Conservation (phyloP, 1,140 invertebrate genomes). For the Pseudachorutes palmiensis region DNA sequence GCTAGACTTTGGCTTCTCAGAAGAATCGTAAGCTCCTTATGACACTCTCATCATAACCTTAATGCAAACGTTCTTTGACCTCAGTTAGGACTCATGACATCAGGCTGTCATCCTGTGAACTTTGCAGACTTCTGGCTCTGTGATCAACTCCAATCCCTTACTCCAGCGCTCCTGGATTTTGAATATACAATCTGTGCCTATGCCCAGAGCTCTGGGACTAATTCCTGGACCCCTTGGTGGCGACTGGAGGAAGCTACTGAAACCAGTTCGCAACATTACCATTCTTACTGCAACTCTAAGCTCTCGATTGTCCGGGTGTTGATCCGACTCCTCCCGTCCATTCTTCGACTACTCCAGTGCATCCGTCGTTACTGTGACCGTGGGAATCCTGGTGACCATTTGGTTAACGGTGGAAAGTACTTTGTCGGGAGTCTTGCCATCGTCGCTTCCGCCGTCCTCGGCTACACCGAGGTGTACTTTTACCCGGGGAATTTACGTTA, state of each 20-base stretch:
- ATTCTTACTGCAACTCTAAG: neutral
- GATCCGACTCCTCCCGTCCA: conserved; percentile 85
- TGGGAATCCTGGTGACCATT: conserved; percentile 58
- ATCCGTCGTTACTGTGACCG: conserved; percentile 84
- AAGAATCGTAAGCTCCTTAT: neutral
- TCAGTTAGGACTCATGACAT: conserved; percentile 74
- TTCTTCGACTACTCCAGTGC: conserved; percentile 97
- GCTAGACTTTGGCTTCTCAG: conserved; percentile 70
- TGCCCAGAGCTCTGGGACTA: neutral
- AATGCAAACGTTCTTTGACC: conserved; percentile 8
- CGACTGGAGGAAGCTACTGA: neutral
- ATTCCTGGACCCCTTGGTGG: neutral
- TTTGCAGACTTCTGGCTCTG: conserved; percentile 99
- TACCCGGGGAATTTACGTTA: neutral
- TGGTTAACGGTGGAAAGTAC: conserved; percentile 97
- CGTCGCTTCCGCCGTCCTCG: conserved; percentile 59
- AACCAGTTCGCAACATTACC: neutral
- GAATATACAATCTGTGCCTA: conserved; percentile 54
- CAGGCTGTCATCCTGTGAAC: conserved; percentile 89
- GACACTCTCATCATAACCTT: neutral
- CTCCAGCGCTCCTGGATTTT: conserved; percentile 81
- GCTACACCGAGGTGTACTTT: conserved; percentile 1
- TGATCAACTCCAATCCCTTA: conserved; percentile 93
- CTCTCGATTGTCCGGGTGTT: conserved; percentile 55
- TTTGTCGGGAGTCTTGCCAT: conserved; percentile 94